These are phyloP conservation scores for Mythimna impura DNA, from an alignment of 2,888 invertebrate species.

Conservation along the genomic window DNA sequence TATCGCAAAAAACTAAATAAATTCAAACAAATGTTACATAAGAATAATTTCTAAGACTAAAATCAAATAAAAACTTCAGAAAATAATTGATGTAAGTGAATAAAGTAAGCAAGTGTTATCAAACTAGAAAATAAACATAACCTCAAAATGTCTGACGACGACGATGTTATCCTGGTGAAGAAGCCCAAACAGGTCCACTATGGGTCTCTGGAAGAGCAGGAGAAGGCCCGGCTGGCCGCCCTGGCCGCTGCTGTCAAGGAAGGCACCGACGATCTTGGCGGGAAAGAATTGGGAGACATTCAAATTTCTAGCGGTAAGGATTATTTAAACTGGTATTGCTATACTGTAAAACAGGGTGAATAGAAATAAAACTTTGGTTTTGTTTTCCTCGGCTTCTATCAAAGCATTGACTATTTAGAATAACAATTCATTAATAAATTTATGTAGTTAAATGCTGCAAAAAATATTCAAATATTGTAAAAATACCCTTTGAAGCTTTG, in stretches of 20 bases:
- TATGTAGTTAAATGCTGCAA: too few relatives aligned
- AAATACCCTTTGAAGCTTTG: too few relatives aligned
- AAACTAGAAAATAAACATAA: constrained; percentile 70
- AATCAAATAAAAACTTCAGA: not conserved
- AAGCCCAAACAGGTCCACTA: constrained; percentile 95
- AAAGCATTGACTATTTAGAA: too few relatives aligned
- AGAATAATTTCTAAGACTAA: not conserved
- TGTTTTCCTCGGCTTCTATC: too few relatives aligned
- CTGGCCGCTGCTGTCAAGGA: constrained; percentile 90
- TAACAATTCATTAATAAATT: too few relatives aligned
- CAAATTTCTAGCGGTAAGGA: constrained; percentile 92
- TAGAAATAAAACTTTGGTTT: too few relatives aligned
- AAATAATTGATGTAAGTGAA: not conserved
- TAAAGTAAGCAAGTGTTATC: constrained; percentile 15
- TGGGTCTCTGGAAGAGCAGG: constrained; percentile 96
- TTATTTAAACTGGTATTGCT: not conserved
- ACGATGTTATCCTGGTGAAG: constrained; percentile 93
- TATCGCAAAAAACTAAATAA: not conserved
- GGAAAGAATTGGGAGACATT: constrained; percentile 91
- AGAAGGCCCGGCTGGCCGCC: constrained; percentile 92
- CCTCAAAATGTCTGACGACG: constrained; percentile 95
- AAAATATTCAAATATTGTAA: too few relatives aligned
- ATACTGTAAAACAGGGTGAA: too few relatives aligned
- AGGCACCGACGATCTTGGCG: constrained; percentile 91
- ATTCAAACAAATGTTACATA: not conserved